Conservation (phyloP, 2,113 vertebrate genomes). For the Ovis canadensis region DNA sequence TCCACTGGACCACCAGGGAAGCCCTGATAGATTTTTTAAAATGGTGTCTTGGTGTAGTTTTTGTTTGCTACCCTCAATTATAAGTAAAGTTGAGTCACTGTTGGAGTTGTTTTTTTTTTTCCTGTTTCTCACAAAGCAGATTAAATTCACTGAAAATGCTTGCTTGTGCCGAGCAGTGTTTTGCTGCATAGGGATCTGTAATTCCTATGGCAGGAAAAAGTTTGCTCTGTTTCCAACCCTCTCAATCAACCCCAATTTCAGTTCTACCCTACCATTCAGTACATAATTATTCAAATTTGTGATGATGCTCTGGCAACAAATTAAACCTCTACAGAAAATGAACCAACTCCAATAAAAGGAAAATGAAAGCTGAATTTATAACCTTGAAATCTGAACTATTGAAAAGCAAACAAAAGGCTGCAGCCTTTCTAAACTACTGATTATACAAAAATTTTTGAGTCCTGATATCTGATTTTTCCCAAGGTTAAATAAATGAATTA, state of each 20-base stretch:
- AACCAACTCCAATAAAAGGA: constrained; percentile 53
- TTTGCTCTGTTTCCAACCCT: constrained; percentile 42
- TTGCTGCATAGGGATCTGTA: not conserved
- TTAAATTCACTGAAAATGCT: constrained; percentile 25
- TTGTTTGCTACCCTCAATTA: not conserved
- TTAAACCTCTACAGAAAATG: constrained; percentile 64
- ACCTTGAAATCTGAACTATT: constrained; percentile 47
- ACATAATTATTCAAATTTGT: constrained; percentile 71
- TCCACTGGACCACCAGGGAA: not conserved
- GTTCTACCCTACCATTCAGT: constrained; percentile 47
- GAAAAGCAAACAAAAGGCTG: constrained; percentile 58
- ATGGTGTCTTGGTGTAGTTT: not conserved
- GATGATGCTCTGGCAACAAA: constrained; percentile 66
- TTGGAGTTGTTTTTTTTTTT: not conserved
- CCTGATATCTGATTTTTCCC: not conserved
- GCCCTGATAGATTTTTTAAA: not conserved
- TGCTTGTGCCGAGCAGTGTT: not conserved
- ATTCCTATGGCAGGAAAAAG: constrained; percentile 14
- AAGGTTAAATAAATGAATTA: constrained; percentile 17
- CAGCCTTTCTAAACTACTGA: constrained; percentile 52
- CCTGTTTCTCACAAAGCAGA: constrained; percentile 2
- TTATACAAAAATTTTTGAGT: constrained; percentile 32
- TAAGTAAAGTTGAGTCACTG: not conserved
- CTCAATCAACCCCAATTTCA: constrained; percentile 54
- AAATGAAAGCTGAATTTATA: constrained; percentile 64